A percentile compares a stretch with the other conserved stretches of the same genome.
These are phyloP conservation scores for Ophion ellenae DNA, from an alignment of 2,888 invertebrate genomes.

Conservation along the genomic window DNA sequence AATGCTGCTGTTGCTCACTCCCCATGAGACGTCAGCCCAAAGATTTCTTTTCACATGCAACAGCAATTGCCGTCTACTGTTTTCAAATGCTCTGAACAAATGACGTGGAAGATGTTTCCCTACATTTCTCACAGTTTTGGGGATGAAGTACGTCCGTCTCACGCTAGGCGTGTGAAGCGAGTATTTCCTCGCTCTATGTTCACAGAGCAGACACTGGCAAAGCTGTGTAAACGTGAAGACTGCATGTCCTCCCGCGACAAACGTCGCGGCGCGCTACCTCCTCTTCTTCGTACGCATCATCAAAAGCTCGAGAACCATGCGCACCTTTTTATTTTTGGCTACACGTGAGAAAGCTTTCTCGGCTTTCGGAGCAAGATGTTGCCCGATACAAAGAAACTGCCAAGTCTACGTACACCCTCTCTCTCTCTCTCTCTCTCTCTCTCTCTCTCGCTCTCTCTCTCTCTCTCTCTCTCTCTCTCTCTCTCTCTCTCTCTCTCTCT, in stretches of 20 bases:
- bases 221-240: slow-evolving; percentile 20
- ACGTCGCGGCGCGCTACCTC: slow-evolving; percentile 67
- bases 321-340: slow-evolving; percentile 66
- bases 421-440: background rate
- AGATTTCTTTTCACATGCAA: too few species aligned
- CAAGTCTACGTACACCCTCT: slow-evolving; percentile 48
- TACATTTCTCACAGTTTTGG: too few species aligned
- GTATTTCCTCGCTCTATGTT: too few species aligned
- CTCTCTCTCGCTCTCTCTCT: too few species aligned
- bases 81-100: too few species aligned
- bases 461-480: background rate
- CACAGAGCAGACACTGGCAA: too few species aligned
- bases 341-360: slow-evolving; percentile 59
- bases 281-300: slow-evolving; percentile 2
- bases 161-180: too few species aligned
- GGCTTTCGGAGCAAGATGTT: slow-evolving; percentile 35
- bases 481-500: background rate
- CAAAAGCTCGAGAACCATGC: slow-evolving; percentile 52
- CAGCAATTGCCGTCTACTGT: too few species aligned
- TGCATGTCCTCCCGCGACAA: slow-evolving; percentile 56
- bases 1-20: too few species aligned
- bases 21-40: too few species aligned
- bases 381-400: slow-evolving; percentile 47
- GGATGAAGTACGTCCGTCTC: too few species aligned
- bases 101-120: too few species aligned